phyloP scores from a whole-genome alignment of 2,888 invertebrate species.

The Brenthis hecate region DNA sequence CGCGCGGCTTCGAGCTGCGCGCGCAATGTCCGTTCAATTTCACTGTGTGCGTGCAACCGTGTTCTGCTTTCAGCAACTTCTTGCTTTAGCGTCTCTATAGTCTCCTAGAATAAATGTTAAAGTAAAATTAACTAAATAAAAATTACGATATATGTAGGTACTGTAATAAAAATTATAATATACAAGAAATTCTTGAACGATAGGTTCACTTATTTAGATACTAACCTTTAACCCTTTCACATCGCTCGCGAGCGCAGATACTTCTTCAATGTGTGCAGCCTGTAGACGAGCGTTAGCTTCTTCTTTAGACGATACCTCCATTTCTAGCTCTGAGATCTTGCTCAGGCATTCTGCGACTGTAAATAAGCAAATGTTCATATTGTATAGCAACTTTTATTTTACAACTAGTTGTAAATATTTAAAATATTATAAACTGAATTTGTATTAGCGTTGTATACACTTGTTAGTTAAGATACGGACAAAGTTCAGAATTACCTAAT shows the following conservation, averaged over 20 bases:
- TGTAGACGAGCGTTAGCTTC: conserved; percentile 77
- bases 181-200: background rate
- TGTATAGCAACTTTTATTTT: background rate
- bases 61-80: conserved; percentile 75
- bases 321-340: conserved; percentile 82
- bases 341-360: conserved; percentile 82
- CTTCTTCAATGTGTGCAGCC: conserved; percentile 72
- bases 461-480: background rate
- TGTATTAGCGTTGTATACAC: background rate
- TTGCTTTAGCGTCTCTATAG: conserved; percentile 73
- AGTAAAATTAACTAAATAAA: background rate
- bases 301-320: conserved; percentile 79
- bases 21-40: conserved; percentile 73
- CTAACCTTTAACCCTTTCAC: conserved; percentile 72
- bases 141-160: background rate
- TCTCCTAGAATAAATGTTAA: conserved; percentile 54
- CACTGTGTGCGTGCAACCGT: conserved; percentile 72
- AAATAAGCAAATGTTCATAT: conserved; percentile 38
- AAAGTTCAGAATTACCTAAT: background rate
- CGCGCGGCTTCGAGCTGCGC: conserved; percentile 75
- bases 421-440: background rate
- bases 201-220: background rate
- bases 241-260: conserved; percentile 67
- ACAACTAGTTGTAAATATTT: background rate
- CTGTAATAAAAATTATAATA: background rate